Conservation (phyloP, 1,140 invertebrate species). For the Drosophila teissieri region DNA sequence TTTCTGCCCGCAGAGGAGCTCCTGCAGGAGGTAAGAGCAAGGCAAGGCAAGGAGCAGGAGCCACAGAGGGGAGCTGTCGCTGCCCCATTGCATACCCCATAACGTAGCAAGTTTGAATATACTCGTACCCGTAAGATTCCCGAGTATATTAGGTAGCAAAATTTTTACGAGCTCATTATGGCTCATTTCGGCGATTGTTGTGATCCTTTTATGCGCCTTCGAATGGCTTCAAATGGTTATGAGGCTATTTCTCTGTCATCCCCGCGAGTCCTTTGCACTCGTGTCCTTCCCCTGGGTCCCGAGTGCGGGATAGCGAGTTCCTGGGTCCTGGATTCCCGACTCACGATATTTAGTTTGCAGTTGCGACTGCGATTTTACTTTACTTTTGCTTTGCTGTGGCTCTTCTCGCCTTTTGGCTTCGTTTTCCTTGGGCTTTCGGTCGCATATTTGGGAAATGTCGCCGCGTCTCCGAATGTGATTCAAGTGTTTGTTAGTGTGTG, state of each 20-base stretch:
- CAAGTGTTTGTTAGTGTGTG: conserved; percentile 16
- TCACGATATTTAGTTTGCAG: conserved; percentile 80
- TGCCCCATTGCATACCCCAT: conserved; percentile 60
- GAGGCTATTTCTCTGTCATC: conserved; percentile 84
- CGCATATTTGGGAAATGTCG: conserved; percentile 76
- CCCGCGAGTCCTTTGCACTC: conserved; percentile 29
- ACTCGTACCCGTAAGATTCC: conserved; percentile 81
- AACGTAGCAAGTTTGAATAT: conserved; percentile 81
- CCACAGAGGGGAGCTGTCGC: conserved; percentile 2
- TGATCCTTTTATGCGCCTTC: conserved; percentile 85
- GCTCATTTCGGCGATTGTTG: conserved; percentile 85
- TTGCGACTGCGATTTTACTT: conserved; percentile 81
- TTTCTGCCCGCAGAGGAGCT: conserved; percentile 22
- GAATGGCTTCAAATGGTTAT: conserved; percentile 85
- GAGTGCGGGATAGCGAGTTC: conserved; percentile 4
- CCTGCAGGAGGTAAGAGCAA: conserved; percentile 27
- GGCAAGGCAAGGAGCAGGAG: conserved; percentile 6
- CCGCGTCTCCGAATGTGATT: conserved; percentile 41
- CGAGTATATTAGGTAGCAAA: conserved; percentile 85
- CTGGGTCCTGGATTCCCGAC: conserved; percentile 33
- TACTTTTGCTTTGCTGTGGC: conserved; percentile 57
- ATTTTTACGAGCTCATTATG: conserved; percentile 85
- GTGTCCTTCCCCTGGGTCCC: conserved; percentile 39
- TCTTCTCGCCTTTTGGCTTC: conserved; percentile 52
- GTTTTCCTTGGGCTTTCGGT: conserved; percentile 49